These are phyloP conservation scores for Neofelis nebulosa DNA, from an alignment of 2,113 vertebrate species.

Conservation along the genomic window DNA sequence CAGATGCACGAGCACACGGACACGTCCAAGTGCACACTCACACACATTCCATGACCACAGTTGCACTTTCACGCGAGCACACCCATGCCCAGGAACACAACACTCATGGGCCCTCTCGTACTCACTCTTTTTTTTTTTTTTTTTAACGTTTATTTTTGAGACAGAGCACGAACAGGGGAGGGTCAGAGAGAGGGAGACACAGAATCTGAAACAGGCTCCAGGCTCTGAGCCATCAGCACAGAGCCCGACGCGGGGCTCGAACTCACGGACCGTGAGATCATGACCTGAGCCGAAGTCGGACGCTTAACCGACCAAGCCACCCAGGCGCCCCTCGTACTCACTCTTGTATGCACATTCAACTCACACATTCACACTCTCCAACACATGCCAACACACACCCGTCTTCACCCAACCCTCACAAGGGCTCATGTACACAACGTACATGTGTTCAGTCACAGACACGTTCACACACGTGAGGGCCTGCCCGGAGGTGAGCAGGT, in stretches of 20 bases:
- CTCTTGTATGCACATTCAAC: neutral
- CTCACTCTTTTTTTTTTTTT: neutral
- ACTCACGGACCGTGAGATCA: too few relatives aligned
- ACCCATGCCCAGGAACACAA: neutral
- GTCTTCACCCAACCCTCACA: neutral
- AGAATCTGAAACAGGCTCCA: too few relatives aligned
- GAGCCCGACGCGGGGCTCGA: too few relatives aligned
- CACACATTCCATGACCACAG: neutral
- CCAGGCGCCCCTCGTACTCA: neutral
- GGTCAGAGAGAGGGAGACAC: too few relatives aligned
- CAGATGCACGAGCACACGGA: neutral
- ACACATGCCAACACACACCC: neutral
- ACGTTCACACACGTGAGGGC: neutral
- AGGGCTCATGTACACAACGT: neutral
- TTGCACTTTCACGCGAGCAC: neutral
- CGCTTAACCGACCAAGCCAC: too few relatives aligned
- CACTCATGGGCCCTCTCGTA: neutral
- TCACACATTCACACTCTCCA: neutral
- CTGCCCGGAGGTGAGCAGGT: rapidly evolving
- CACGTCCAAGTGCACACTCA: neutral
- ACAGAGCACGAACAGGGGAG: too few relatives aligned
- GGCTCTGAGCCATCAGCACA: too few relatives aligned
- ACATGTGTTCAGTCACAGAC: neutral
- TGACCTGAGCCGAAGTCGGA: too few relatives aligned
- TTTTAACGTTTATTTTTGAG: too few relatives aligned